These are phyloP conservation scores for Chrysemys picta DNA, from an alignment of 2,113 vertebrate species.

Conservation along the genomic window DNA sequence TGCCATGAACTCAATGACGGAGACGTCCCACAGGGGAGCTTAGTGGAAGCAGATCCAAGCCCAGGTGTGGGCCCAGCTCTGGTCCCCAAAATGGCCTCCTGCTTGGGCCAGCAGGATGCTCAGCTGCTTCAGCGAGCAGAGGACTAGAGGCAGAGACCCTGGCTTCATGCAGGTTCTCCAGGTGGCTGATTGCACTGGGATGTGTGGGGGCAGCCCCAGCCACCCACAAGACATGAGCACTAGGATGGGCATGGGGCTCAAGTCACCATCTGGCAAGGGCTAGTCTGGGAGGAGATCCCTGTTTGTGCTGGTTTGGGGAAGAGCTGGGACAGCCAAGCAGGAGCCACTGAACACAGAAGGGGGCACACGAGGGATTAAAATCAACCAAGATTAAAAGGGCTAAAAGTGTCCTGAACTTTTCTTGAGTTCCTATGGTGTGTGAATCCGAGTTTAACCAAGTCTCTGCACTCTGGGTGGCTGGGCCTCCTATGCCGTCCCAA, in stretches of 20 bases:
- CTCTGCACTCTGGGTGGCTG: not conserved
- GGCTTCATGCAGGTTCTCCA: rapidly evolving
- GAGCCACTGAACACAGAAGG: conserved; percentile 41
- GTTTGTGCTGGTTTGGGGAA: not conserved
- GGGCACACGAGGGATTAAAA: conserved; percentile 58
- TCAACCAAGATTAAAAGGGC: conserved; percentile 49
- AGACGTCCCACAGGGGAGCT: not conserved
- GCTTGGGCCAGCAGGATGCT: not conserved
- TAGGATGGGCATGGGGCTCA: not conserved
- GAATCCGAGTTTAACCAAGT: conserved; percentile 1
- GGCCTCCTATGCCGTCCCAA: not conserved
- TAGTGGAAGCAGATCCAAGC: not conserved
- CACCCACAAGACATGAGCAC: rapidly evolving
- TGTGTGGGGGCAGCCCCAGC: not conserved
- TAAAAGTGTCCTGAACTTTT: conserved; percentile 56
- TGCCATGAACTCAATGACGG: not conserved
- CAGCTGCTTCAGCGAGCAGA: not conserved
- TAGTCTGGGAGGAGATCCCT: not conserved
- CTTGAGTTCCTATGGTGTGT: not conserved
- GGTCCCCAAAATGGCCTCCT: not conserved
- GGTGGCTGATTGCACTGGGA: not conserved
- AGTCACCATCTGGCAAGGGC: not conserved
- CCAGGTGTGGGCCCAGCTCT: not conserved
- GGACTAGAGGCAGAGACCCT: not conserved
- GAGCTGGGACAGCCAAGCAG: conserved; percentile 4